Conservation (phyloP, 2,888 invertebrate species). For the Vanessa cardui region DNA sequence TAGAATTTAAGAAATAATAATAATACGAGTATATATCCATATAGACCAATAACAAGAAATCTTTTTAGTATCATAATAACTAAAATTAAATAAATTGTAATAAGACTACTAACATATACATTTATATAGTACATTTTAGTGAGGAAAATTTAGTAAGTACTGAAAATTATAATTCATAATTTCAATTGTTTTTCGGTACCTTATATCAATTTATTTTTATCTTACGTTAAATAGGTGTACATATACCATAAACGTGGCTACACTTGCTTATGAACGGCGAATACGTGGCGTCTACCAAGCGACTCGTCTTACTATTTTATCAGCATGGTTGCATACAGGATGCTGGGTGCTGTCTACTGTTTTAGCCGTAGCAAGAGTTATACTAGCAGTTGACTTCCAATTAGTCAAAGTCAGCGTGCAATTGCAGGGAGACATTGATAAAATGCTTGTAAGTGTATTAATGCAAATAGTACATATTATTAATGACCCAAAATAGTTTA, state of each 20-base stretch:
- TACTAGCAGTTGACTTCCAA: conserved; percentile 70
- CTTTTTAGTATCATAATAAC: no score
- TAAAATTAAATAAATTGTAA: no score
- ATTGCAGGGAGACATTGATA: conserved; percentile 64
- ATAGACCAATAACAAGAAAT: no score
- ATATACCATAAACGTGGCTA: conserved; percentile 71
- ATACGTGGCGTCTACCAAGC: conserved; percentile 76
- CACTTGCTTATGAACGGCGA: conserved; percentile 67
- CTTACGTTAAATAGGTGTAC: conserved; percentile 53
- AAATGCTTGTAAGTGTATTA: conserved; percentile 59
- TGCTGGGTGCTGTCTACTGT: conserved; percentile 71
- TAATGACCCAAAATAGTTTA: background rate
- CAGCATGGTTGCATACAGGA: conserved; percentile 73
- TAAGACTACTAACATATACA: no score
- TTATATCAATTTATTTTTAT: background rate
- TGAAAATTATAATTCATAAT: no score
- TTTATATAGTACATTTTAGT: no score
- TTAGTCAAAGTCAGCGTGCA: conserved; percentile 62
- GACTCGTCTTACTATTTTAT: conserved; percentile 62
- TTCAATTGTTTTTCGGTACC: no score
- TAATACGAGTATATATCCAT: no score
- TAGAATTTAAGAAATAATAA: no score
- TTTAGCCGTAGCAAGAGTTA: conserved; percentile 57
- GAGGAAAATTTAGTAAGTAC: no score
- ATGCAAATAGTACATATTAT: no score